These are phyloP conservation scores for Latheticus oryzae DNA, from an alignment of 2,888 invertebrate species.

Conservation along the genomic window DNA sequence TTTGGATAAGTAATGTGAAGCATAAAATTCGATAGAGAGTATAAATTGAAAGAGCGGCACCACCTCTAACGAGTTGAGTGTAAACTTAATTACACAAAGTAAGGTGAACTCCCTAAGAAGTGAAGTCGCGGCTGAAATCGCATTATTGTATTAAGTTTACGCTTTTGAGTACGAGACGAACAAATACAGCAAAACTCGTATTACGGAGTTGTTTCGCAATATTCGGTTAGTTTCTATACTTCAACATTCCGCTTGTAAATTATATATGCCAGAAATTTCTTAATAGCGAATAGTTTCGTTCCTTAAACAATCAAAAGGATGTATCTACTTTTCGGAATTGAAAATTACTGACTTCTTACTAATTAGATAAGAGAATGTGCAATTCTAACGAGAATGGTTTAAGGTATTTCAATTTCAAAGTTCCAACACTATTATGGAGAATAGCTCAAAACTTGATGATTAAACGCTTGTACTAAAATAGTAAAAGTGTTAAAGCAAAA, in stretches of 20 bases:
- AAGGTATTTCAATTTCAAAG: too few species aligned
- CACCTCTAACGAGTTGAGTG: slow-evolving; percentile 54
- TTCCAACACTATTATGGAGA: too few species aligned
- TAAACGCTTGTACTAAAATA: too few species aligned
- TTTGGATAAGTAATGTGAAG: slow-evolving; percentile 41
- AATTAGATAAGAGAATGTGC: too few species aligned
- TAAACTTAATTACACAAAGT: slow-evolving; percentile 57
- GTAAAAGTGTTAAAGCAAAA: too few species aligned
- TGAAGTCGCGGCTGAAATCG: slow-evolving; percentile 55
- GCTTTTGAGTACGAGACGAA: slow-evolving; percentile 47
- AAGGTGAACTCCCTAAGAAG: slow-evolving; percentile 55
- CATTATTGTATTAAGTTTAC: slow-evolving; percentile 55
- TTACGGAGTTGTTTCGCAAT: slow-evolving; percentile 38
- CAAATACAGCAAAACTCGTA: slow-evolving; percentile 44
- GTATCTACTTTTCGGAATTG: too few species aligned
- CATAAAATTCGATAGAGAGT: slow-evolving; percentile 45
- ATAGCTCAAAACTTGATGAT: too few species aligned
- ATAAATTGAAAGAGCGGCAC: slow-evolving; percentile 42
- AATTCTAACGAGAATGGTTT: too few species aligned
- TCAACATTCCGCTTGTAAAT: slow-evolving; percentile 30
- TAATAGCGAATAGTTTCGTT: slow-evolving; percentile 18
- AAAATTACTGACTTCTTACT: too few species aligned
- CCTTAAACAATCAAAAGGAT: slow-evolving; percentile 17
- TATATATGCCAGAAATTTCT: slow-evolving; percentile 16
- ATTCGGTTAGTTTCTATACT: slow-evolving; percentile 37